These are phyloP conservation scores for Anastrepha obliqua DNA, from an alignment of 1,140 invertebrate genomes.

Conservation along the genomic window DNA sequence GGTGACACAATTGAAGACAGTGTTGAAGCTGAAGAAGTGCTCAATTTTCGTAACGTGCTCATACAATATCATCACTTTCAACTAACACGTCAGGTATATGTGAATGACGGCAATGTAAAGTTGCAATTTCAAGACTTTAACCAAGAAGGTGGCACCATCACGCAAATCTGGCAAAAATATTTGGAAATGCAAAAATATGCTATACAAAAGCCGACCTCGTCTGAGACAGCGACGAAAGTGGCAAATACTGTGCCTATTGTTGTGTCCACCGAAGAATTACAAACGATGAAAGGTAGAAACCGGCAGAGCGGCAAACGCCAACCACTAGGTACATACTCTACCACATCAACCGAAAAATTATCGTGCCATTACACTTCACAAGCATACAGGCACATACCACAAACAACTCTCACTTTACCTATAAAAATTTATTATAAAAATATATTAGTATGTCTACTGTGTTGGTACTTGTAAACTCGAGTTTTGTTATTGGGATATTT, in stretches of 20 bases:
- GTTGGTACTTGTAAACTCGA: neutral
- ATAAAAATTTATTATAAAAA: constrained; percentile 47
- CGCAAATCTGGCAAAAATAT: constrained; percentile 46
- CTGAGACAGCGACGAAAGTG: constrained; percentile 2
- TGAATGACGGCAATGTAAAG: constrained; percentile 36
- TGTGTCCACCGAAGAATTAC: constrained; percentile 47
- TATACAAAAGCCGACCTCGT: constrained; percentile 13
- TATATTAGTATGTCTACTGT: constrained; percentile 32
- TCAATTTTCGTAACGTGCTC: neutral
- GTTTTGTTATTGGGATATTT: neutral
- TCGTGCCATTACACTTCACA: neutral
- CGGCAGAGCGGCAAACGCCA: constrained; percentile 27
- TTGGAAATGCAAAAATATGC: constrained; percentile 50
- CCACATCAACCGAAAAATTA: neutral
- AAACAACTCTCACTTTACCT: constrained; percentile 1
- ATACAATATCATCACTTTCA: constrained; percentile 23
- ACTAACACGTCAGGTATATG: constrained; percentile 25
- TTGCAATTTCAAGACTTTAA: constrained; percentile 52
- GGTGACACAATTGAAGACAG: too few species aligned
- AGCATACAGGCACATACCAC: neutral
- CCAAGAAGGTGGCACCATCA: constrained; percentile 33
- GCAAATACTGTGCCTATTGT: constrained; percentile 44
- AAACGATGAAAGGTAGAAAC: constrained; percentile 14
- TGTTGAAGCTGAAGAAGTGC: neutral
- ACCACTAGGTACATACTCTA: neutral